Evolutionary conservation across 2,888 invertebrate species (phyloP), one percentile per base, ranked within the genome.

Genomic region (Catocala nupta): DNA sequence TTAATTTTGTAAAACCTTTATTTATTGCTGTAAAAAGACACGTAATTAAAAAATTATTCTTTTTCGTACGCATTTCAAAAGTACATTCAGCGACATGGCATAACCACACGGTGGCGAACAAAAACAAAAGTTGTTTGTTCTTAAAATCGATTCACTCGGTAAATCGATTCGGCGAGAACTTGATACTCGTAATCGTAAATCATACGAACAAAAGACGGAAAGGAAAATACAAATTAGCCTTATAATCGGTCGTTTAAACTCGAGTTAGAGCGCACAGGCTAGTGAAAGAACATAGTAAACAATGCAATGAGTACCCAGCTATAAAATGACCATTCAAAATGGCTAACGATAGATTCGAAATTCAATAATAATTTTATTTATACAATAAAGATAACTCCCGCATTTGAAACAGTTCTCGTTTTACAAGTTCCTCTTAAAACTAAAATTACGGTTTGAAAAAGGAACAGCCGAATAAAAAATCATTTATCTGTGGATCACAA

Each of bases 141-240:
- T 82, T 78, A 79, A 83, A 83, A 84, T 80, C 83, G 81, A 78
- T 82, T 80, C 81, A 73, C 66, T 77, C 77, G 72, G 85, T 84
- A 86, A 88, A 85, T 85, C 85, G 89, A 87, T 83, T 84, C 80
- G 77, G 81, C 78, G 77, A 81, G 84, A 85, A 85, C 82, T 83
- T 84, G 88, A 87, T 85, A 84, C 86, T 82, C 80, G 83, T 78
- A 84, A 81, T 88, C 90, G 84, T 93, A 92, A 93, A 92, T 92
- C 92, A 91, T 76, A 77, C 73, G 87, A 92, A 93, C 92, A 92
- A 92, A 92, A 89, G 90, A 89, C 91, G 90, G 92, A 88, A 91
- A 90, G 85, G 83, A 83, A 87, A 90, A 89, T 90, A 91, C 92
- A 92, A 93, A 92, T 92, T 92, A 91, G 86, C 86, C 92, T 84